Evolutionary conservation across 2,888 invertebrate genomes (phyloP), one percentile per base, ranked within the genome.

Genomic region (Alcis repandata): DNA sequence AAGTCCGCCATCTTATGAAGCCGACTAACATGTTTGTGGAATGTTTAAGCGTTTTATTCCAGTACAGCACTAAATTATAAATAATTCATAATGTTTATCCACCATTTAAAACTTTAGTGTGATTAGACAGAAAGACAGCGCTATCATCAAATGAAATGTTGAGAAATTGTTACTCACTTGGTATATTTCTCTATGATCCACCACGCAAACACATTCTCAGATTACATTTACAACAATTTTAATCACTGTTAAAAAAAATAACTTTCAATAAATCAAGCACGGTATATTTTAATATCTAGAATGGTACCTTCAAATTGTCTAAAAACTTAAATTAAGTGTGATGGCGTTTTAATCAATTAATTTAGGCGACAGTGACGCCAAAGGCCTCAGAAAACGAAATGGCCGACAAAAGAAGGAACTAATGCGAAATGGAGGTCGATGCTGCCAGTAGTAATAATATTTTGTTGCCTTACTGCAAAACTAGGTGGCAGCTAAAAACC

Each of bases 321-420:
- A 22, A 70, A 86, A 83, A 84, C 88, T 88, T 87, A 79, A 77
- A 82, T 79, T 84, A 87, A 84, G 84, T 85, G 83, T 88, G 86
- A 86, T 80, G 90, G 91, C 91, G 91, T 90, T 88, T 78, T 81
- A 79, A 86, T 91, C 89, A 89, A 86, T 87, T 79, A 79, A 68
- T 63, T 74, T 52, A 52, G 67, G 90, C 90, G 87, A 89, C 80
- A 79, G 86, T 83, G 86, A 90, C 90, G 91, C 90, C 56, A 56
- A 45, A 56, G 13, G 45, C 56, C 40, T 89, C 82, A 59, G 60
- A 63, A 53, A 61, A 40, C 56, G 61, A 86, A 86, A 89, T 90
- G 89, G 89, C 88, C 79, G 87, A 71, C 67, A 68, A 63, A 78
- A 76, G 79, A 8, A 43, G 56, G 45, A 82, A 82, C 82, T 78